Evolutionary conservation across 2,113 vertebrate genomes (phyloP), one percentile per base, ranked within the genome.

Genomic region (Dromiciops gliroides): DNA sequence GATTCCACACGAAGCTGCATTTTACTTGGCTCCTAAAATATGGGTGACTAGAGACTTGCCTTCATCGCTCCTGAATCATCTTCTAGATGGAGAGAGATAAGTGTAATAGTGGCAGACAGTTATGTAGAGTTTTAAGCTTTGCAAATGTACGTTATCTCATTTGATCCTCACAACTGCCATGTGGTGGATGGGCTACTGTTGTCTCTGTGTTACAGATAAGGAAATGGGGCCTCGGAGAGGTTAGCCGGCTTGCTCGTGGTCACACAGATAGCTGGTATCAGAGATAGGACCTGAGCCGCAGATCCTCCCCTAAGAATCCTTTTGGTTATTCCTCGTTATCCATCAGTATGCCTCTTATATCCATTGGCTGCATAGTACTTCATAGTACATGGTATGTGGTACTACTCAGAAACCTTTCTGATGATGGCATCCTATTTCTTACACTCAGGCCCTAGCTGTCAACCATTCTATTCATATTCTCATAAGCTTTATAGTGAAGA

Each of bases 381-480:
- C n/a, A n/a, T n/a, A n/a, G n/a, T n/a, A n/a, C n/a, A 11, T 22
- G 44, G 67, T 83, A 94, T 90, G 44, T 51, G 22, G 3, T 90
- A 28, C 24, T 50, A 89, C 44, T 90, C 48, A 95, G 88, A 92
- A 92, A 67, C 16, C n/a, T 93, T 91, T 75, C 67, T 83, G 37
- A 83, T 22, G 67, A 23, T 83, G 8, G 48, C 4, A 44, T 44
- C 26, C 14, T 95, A 3, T 67, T 56, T 24, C 50, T 26, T 90
- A 7, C 83, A 25, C 37, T 2, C 44, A 88, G 60, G 28, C 60
- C 67, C 51, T 9, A 47, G 91, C 60, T 93, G 9, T n/a, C 37
- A 83, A 24, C 23, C 91, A 8, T 94, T 44, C 25, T 96, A 90
- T 93, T 97, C 56, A 94, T 67, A 49, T 93, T 51, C 92, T 19